Percentiles rank a stretch among this genome's conserved stretches.
Conservation (phyloP, 2,113 vertebrate species). For the Monarcha castaneiventris region DNA sequence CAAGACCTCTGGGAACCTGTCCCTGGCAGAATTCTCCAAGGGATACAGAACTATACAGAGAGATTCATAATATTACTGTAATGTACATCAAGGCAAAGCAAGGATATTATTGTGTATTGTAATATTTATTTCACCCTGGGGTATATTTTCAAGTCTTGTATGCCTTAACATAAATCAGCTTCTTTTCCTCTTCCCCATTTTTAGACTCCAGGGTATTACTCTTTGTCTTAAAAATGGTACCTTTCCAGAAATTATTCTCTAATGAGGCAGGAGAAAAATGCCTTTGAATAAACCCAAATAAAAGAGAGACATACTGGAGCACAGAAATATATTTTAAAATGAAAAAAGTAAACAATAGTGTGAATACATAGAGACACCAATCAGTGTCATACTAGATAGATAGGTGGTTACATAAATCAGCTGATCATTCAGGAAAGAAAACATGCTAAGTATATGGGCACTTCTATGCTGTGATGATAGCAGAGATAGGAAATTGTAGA, state of each 20-base stretch:
- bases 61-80: constrained; percentile 9
- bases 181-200: not conserved
- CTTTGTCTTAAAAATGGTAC: constrained; percentile 12
- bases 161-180: constrained; percentile 40
- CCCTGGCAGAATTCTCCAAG: not conserved
- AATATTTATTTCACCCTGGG: constrained; percentile 53
- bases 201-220: constrained; percentile 1
- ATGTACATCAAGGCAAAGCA: constrained; percentile 6
- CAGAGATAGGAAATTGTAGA: not conserved
- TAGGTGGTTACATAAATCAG: not conserved
- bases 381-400: not conserved
- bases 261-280: constrained; percentile 44
- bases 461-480: not conserved
- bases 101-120: constrained; percentile 29
- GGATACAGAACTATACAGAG: not conserved
- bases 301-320: not conserved
- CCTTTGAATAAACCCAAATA: not conserved
- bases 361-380: not conserved
- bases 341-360: not conserved
- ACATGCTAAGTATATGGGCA: not conserved
- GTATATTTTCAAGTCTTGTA: constrained; percentile 22
- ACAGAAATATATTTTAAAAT: not conserved
- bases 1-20: not conserved
- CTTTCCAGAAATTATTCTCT: constrained; percentile 39
- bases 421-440: not conserved